Conservation (phyloP, 2,113 vertebrate species). For the Equus quagga region DNA sequence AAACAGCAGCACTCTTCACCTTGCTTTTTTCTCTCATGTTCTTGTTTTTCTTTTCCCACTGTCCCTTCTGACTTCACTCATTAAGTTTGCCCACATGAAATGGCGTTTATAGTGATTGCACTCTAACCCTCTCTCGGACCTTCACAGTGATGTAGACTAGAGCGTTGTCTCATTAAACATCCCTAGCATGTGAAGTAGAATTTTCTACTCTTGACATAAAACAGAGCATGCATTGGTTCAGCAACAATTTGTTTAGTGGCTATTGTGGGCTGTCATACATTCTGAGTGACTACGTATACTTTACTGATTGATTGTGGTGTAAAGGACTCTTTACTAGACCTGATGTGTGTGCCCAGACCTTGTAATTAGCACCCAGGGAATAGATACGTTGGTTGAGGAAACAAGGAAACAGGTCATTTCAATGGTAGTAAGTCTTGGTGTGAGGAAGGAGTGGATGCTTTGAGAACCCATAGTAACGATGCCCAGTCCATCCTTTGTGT, state of each 20-base stretch:
- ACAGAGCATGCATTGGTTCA: not conserved
- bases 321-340: not conserved
- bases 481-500: not conserved
- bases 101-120: not conserved
- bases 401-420: not conserved
- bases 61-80: not conserved
- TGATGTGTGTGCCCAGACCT: not conserved
- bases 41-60: not conserved
- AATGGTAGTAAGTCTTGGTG: accelerated
- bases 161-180: not conserved
- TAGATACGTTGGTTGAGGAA: not conserved
- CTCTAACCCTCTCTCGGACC: not conserved
- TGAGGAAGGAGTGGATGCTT: not conserved
- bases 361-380: not conserved
- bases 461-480: not conserved
- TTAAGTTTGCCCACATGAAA: not conserved
- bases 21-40: not conserved
- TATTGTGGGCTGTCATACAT: accelerated
- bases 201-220: not conserved
- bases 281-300: not conserved
- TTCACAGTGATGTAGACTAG: not conserved
- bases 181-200: not conserved
- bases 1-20: not conserved
- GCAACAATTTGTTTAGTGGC: not conserved
- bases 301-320: not conserved